Percentiles rank a stretch among this genome's conserved stretches.
phyloP scores from a whole-genome alignment of 1,140 invertebrate species.

The Schlechtendalia chinensis region DNA sequence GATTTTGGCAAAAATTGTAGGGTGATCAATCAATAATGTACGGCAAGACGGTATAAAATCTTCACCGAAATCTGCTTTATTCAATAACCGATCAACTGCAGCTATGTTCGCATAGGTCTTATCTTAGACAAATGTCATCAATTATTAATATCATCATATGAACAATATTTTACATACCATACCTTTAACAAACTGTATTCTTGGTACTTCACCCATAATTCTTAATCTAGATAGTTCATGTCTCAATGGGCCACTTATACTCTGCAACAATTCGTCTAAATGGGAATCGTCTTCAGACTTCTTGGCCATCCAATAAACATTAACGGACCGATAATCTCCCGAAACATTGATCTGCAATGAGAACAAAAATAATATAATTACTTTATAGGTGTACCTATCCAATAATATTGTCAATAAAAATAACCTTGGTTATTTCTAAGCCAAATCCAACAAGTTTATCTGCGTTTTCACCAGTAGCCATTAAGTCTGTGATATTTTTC shows the following conservation, averaged over 20 bases:
- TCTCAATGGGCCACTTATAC: slow-evolving; percentile 61
- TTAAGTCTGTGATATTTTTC: slow-evolving; percentile 71
- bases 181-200: slow-evolving; percentile 70
- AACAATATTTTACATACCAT: slow-evolving; percentile 16
- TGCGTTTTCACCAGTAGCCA: slow-evolving; percentile 67
- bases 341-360: slow-evolving; percentile 62
- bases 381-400: background rate
- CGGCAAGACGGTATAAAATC: slow-evolving; percentile 60
- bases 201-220: slow-evolving; percentile 70
- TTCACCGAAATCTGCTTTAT: slow-evolving; percentile 63
- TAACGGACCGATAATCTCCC: slow-evolving; percentile 64
- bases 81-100: slow-evolving; percentile 63
- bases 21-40: slow-evolving; percentile 16
- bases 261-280: slow-evolving; percentile 61
- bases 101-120: slow-evolving; percentile 58
- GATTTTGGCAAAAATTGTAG: slow-evolving; percentile 4
- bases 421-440: slow-evolving; percentile 66
- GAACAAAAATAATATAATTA: slow-evolving; percentile 51
- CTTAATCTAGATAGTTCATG: slow-evolving; percentile 68
- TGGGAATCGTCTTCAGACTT: slow-evolving; percentile 57
- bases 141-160: background rate
- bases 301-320: slow-evolving; percentile 68
- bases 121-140: slow-evolving; percentile 58
- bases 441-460: slow-evolving; percentile 62
- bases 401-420: background rate